Conservation (phyloP, 2,888 invertebrate genomes). For the Eristalinus aeneus region DNA sequence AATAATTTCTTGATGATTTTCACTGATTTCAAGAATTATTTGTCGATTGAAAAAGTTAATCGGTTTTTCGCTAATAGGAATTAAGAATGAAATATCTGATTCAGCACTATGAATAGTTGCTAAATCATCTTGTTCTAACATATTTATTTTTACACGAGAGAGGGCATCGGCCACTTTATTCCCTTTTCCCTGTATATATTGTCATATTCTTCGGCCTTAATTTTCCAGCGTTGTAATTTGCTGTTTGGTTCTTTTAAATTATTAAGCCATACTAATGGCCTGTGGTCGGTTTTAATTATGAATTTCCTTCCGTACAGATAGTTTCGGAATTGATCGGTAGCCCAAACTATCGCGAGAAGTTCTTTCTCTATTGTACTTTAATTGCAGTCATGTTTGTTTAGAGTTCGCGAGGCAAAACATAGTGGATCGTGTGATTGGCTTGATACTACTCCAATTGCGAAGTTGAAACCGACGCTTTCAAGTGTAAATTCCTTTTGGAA, state of each 20-base stretch:
- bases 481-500: neutral
- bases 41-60: no score
- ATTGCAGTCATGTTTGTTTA: neutral
- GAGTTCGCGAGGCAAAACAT: neutral
- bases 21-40: no score
- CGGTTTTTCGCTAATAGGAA: no score
- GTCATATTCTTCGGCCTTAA: neutral
- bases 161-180: neutral
- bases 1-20: no score
- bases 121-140: neutral
- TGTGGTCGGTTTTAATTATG: slow-evolving; percentile 54
- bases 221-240: slow-evolving; percentile 45
- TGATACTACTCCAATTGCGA: neutral
- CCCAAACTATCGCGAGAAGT: neutral
- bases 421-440: neutral
- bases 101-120: neutral
- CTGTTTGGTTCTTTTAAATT: slow-evolving; percentile 55
- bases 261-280: no score
- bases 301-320: slow-evolving; percentile 56
- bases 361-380: neutral
- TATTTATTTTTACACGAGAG: neutral
- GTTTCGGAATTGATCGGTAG: neutral
- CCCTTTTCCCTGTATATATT: neutral
- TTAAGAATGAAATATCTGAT: no score
- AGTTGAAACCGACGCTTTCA: neutral